Evolutionary conservation across 1,140 invertebrate genomes (phyloP).

Genomic region (Aphelenchoides fujianensis): DNA sequence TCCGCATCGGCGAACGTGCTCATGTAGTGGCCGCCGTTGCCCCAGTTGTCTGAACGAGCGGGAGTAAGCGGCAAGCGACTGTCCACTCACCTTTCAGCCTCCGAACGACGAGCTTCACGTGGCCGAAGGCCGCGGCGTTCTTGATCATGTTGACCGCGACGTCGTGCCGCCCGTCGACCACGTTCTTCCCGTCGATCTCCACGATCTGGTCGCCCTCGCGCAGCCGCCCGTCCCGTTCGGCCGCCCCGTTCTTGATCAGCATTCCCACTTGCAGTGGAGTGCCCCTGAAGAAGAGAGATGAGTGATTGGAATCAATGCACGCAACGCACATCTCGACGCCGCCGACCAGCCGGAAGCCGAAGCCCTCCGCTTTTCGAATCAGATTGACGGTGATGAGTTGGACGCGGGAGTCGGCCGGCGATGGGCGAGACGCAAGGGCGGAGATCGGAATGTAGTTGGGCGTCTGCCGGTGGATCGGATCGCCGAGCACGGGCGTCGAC

Average conservation of each 20-base stretch:
- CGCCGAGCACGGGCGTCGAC: not conserved
- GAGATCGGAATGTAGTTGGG: slow-evolving; percentile 52
- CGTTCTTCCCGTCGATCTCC: slow-evolving; percentile 77
- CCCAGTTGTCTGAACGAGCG: not conserved
- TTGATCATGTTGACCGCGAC: slow-evolving; percentile 85
- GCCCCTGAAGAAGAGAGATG: slow-evolving; percentile 31
- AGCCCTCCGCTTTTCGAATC: slow-evolving; percentile 79
- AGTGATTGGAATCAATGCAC: slow-evolving; percentile 36
- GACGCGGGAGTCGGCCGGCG: slow-evolving; percentile 66
- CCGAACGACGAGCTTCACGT: slow-evolving; percentile 56
- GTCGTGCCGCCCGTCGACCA: slow-evolving; percentile 81
- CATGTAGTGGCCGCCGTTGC: slow-evolving; percentile 6
- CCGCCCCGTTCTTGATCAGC: slow-evolving; percentile 86
- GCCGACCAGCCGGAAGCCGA: slow-evolving; percentile 94
- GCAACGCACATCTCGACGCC: slow-evolving; percentile 74
- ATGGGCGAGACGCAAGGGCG: slow-evolving; percentile 10
- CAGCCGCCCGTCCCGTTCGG: slow-evolving; percentile 80
- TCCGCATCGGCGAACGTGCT: not conserved
- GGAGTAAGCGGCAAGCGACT: not conserved
- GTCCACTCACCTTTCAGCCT: slow-evolving; percentile 27
- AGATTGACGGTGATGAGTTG: slow-evolving; percentile 76
- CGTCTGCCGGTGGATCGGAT: slow-evolving; percentile 17
- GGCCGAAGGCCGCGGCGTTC: slow-evolving; percentile 64
- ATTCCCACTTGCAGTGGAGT: slow-evolving; percentile 81
- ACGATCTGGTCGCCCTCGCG: slow-evolving; percentile 84